A percentile compares a stretch with the other conserved stretches of the same genome.
phyloP scores from a whole-genome alignment of 2,113 vertebrate genomes.

The Onychostruthus taczanowskii region DNA sequence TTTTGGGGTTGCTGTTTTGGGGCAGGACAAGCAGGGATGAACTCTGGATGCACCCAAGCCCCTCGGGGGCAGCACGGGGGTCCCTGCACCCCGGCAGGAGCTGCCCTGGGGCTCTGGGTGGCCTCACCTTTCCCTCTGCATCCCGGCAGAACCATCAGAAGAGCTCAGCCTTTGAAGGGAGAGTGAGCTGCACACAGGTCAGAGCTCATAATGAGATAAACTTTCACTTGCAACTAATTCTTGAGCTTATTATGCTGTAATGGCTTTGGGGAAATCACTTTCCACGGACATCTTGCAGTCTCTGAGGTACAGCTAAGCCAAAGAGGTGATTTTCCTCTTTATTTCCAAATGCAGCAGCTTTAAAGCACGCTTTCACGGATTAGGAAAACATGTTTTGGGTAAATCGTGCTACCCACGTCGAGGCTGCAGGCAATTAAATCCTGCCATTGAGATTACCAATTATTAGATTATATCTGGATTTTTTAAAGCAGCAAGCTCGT shows the following conservation, averaged over 20 bases:
- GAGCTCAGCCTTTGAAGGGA: constrained; percentile 41
- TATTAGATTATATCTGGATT: constrained; percentile 60
- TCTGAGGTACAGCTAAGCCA: constrained; percentile 14
- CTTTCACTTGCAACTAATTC: constrained; percentile 50
- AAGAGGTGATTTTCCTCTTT: constrained; percentile 51
- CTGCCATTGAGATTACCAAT: constrained; percentile 53
- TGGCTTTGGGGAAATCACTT: constrained; percentile 35
- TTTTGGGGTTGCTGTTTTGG: no score
- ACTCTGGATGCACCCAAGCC: not conserved
- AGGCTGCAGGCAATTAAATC: constrained; percentile 57
- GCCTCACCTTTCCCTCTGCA: not conserved
- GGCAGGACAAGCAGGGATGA: not conserved
- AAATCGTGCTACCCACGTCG: constrained; percentile 19
- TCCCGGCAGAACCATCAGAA: not conserved
- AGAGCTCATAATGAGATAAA: constrained; percentile 53
- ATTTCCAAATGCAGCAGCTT: constrained; percentile 5
- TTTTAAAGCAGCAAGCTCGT: constrained; percentile 13
- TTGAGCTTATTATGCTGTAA: constrained; percentile 44
- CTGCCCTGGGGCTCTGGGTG: not conserved
- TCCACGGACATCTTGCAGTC: not conserved
- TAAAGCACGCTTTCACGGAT: constrained; percentile 30
- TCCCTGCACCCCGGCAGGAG: not conserved
- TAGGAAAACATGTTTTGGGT: constrained; percentile 55
- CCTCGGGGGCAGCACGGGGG: not conserved
- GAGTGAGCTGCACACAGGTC: constrained; percentile 29